phyloP scores from a whole-genome alignment of 2,888 invertebrate genomes.

The Osmoderma eremita region DNA sequence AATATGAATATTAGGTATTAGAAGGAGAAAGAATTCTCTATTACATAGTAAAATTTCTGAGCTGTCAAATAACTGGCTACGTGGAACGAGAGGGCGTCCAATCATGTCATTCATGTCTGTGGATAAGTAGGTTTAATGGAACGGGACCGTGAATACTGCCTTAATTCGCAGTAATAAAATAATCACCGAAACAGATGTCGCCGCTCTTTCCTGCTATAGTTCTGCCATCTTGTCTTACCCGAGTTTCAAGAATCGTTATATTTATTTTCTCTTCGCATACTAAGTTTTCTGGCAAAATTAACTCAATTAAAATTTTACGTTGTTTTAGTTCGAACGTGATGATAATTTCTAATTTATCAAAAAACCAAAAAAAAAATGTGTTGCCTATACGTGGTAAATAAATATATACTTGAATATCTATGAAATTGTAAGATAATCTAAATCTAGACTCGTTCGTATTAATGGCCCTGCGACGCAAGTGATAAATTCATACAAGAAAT shows the following conservation, averaged over 20 bases:
- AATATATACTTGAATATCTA: too few relatives aligned
- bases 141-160: neutral
- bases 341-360: neutral
- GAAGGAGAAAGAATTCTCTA: too few relatives aligned
- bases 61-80: too few relatives aligned
- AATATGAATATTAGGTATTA: too few relatives aligned
- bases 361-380: too few relatives aligned
- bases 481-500: too few relatives aligned
- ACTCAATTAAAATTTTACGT: too few relatives aligned
- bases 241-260: conserved; percentile 6
- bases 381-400: too few relatives aligned
- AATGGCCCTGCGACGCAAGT: too few relatives aligned
- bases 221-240: neutral
- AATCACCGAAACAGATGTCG: conserved; percentile 15
- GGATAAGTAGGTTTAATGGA: conserved; percentile 7
- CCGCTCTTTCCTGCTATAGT: neutral
- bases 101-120: neutral
- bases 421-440: too few relatives aligned
- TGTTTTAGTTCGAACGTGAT: neutral
- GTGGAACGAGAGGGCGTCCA: neutral
- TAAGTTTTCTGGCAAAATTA: neutral
- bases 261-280: conserved; percentile 6
- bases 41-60: too few relatives aligned
- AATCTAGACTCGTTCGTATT: too few relatives aligned
- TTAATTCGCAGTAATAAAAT: conserved; percentile 20